These are phyloP conservation scores for Hipparchia sbordonii DNA, from an alignment of 2,888 invertebrate species.

Conservation along the genomic window DNA sequence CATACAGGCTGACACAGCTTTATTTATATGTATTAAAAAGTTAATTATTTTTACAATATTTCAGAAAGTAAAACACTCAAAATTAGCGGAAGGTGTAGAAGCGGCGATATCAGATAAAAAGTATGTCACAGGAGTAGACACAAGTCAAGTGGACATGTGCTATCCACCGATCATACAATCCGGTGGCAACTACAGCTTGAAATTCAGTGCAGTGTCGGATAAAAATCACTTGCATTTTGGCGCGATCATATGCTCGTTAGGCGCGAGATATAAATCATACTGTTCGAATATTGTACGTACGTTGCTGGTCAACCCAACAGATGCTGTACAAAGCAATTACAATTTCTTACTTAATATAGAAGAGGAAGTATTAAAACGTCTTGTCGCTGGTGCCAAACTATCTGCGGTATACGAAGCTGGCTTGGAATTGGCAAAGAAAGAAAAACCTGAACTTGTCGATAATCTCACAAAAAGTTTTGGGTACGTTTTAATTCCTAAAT, in stretches of 20 bases:
- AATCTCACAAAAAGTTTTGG: conserved; percentile 97
- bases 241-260: conserved; percentile 96
- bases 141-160: conserved; percentile 96
- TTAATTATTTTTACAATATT: not conserved
- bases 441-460: conserved; percentile 92
- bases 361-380: conserved; percentile 93
- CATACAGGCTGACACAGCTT: too few species aligned
- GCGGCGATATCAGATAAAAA: conserved; percentile 97
- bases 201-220: conserved; percentile 97
- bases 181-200: conserved; percentile 98
- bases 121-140: conserved; percentile 95
- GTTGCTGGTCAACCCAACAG: conserved; percentile 96
- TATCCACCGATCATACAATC: conserved; percentile 99
- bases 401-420: conserved; percentile 94
- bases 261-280: conserved; percentile 97
- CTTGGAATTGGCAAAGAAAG: conserved; percentile 90
- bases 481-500: conserved; percentile 52
- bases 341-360: conserved; percentile 94
- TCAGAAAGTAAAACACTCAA: conserved; percentile 97
- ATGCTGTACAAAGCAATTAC: conserved; percentile 92
- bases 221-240: conserved; percentile 98
- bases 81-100: conserved; percentile 97
- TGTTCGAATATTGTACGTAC: conserved; percentile 99
- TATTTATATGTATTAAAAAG: too few species aligned
- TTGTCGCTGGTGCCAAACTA: conserved; percentile 92